Percentiles rank a stretch among this genome's conserved stretches.
phyloP scores from a whole-genome alignment of 2,888 invertebrate species.

The Eledona agricola region DNA sequence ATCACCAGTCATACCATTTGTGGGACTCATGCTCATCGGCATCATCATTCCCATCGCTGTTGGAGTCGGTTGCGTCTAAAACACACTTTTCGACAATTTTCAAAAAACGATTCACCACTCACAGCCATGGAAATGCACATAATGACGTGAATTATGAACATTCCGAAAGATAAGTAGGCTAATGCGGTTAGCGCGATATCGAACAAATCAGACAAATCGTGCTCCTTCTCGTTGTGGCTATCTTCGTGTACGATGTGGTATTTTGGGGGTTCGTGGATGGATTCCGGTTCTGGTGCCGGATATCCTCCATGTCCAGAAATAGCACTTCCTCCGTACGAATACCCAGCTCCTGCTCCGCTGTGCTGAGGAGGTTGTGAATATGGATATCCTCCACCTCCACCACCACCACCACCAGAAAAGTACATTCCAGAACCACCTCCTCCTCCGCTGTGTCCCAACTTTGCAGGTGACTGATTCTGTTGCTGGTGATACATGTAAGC shows the following conservation, averaged over 20 bases:
- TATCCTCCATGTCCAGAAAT: slow-evolving; percentile 23
- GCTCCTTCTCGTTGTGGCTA: slow-evolving; percentile 63
- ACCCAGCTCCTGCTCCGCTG: background rate
- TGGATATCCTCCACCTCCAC: slow-evolving; percentile 33
- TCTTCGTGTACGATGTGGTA: slow-evolving; percentile 53
- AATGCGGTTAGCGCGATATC: slow-evolving; percentile 83
- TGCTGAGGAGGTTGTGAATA: slow-evolving; percentile 4
- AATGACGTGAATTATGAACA: slow-evolving; percentile 80
- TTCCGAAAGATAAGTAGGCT: slow-evolving; percentile 82
- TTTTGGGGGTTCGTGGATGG: slow-evolving; percentile 51
- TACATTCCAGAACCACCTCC: slow-evolving; percentile 24
- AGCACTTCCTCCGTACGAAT: slow-evolving; percentile 23
- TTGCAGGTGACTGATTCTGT: slow-evolving; percentile 39
- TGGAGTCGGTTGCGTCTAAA: slow-evolving; percentile 41
- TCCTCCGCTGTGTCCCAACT: slow-evolving; percentile 47
- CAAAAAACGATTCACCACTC: too few species aligned
- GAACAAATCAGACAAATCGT: slow-evolving; percentile 77
- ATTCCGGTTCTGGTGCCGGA: slow-evolving; percentile 41
- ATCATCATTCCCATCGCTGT: slow-evolving; percentile 59
- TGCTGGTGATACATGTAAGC: slow-evolving; percentile 60
- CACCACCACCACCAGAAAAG: slow-evolving; percentile 30
- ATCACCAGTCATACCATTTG: slow-evolving; percentile 61
- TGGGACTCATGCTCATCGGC: slow-evolving; percentile 61
- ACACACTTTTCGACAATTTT: slow-evolving; percentile 2
- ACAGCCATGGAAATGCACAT: slow-evolving; percentile 76